Conservation (phyloP, 2,797 vertebrate genomes). For the Brachymystax lenok region DNA sequence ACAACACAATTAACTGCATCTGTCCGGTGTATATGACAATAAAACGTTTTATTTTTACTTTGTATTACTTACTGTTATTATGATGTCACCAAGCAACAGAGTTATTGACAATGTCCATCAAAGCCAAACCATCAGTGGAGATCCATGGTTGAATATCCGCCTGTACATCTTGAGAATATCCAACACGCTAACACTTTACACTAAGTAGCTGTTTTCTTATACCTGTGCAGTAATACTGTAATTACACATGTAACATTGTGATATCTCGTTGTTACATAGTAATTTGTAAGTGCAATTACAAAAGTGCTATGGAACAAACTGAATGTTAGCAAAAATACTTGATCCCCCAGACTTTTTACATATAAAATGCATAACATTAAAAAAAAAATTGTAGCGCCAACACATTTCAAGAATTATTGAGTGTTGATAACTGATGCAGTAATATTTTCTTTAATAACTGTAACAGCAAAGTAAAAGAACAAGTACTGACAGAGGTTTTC, state of each 20-base stretch:
- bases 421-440: slow-evolving; percentile 16
- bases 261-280: too few species aligned
- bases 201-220: background rate
- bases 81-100: too few species aligned
- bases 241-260: background rate
- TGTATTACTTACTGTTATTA: too few species aligned
- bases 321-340: background rate
- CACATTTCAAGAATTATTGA: background rate
- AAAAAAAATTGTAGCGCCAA: background rate
- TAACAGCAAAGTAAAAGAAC: slow-evolving; percentile 70
- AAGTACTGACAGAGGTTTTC: slow-evolving; percentile 53
- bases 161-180: background rate
- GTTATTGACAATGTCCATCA: background rate
- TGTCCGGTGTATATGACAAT: too few species aligned
- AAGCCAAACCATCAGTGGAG: background rate
- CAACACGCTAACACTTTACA: background rate
- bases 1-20: too few species aligned
- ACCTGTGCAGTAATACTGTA: background rate
- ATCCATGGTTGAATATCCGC: background rate
- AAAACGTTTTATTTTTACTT: too few species aligned
- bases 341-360: too few species aligned
- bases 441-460: slow-evolving; percentile 73
- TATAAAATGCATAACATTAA: background rate
- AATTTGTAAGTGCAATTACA: too few species aligned
- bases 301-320: too few species aligned